Evolutionary conservation across 2,113 vertebrate genomes (phyloP), one percentile per base, ranked within the genome.

Genomic region (Epinephelus cyanopodus): DNA sequence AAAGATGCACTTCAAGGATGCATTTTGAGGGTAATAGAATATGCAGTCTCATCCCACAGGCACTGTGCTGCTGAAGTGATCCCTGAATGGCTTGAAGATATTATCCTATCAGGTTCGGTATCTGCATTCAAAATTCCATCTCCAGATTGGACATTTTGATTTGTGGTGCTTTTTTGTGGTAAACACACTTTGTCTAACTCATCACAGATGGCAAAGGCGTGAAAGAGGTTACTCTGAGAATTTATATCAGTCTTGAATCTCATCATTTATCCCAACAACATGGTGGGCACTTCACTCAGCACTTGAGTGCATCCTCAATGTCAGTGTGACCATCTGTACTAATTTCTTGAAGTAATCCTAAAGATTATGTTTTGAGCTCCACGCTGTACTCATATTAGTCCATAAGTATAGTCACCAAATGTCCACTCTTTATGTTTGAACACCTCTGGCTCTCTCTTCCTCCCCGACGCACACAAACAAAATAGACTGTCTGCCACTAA

Each of bases 401-500:
- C 10, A 21, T 42, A 56, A 66, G 25, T 60, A 57, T 62, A 27
- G 50, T 27, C 48, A 48, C 37, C 17, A 25, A 65, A 50, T 66
- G 61, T 66, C 66, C 73, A 57, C 56, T 37, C 13, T 84, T 23
- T 18, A 45, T 67, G 56, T 42, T 73, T 60, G 23, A n/a, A 65
- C 33, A 54, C 18, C 48, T 77, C 2, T 12, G 63, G 27, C 37
- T 60, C 27, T 70, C 25, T 11, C 0, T 15, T 57, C 25, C 13
- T 61, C 37, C 18, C 56, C 39, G 7, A 56, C 7, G 42, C 52
- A 45, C 33, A 68, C 54, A 53, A 17, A 61, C 19, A 60, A 77
- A 86, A 83, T 57, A 62, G 57, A 74, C 53, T 15, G 54, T 50
- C 27, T 79, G 75, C 48, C 45, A 18, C 77, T 86, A 80, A 90